Evolutionary conservation across 2,888 invertebrate genomes (phyloP), one percentile per base, ranked within the genome.

Genomic region (Anarsia innoxiella): DNA sequence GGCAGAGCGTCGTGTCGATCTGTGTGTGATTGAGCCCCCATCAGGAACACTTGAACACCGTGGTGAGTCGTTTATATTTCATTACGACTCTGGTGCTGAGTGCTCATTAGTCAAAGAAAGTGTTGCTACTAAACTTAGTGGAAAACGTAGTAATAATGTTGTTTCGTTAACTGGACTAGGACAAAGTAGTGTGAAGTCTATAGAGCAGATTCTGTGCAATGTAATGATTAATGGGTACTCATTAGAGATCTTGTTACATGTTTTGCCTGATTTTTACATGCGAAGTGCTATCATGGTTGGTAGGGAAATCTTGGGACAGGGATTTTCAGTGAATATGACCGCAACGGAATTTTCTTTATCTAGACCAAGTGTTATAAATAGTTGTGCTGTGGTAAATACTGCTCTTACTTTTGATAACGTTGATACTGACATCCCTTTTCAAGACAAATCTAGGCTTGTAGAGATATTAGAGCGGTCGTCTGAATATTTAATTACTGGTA

Each of bases 161-260:
- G 36, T 29, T 11, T 12, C 12, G 4, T 13, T 29, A 13, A 12
- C 12, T 12, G 29, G 36, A 6, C 11, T 31, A 5, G 25, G 36
- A 4, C 9, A 30, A 8, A 10, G 10, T 8, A 15, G 12, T 14
- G 26, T 36, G 8, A 2, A 19, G 2, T 25, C 30, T 30, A 8
- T 12, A 2, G 6, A 4, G 10, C 37, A 39, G 25, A 23, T 43
- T 26, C 33, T 37, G 26, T 19, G 19, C 14, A 1, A 6, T 3
- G 41, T 44, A 1, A 9, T 11, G 9, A 28, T 46, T 23, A 5
- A 33, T 26, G 38, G 31, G 9, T 27, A 29, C 32, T 11, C 11
- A n/a, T 9, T 42, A 8, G 16, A 45, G 19, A 42, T 46, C 38
- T 30, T 45, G 13, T 42, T 46, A 38, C 39, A 45, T 34, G 26